A percentile compares a stretch with the other conserved stretches of the same genome.
Conservation (phyloP, 2,888 invertebrate genomes). For the Endotricha flammealis region DNA sequence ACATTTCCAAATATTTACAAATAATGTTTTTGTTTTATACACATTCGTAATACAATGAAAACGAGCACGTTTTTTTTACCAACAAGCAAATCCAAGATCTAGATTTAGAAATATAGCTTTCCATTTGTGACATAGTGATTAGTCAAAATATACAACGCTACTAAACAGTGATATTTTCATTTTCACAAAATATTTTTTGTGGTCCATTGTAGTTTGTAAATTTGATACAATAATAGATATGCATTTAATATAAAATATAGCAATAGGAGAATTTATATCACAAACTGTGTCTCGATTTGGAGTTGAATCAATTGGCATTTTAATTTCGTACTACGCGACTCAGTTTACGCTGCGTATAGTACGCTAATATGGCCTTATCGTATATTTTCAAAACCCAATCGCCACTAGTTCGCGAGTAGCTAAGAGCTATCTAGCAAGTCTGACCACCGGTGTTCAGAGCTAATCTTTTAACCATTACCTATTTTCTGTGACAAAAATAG, state of each 20-base stretch:
- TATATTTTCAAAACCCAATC: constrained; percentile 6
- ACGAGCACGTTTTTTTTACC: neutral
- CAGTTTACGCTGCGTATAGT: too few relatives aligned
- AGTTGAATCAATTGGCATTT: neutral
- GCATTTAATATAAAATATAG: constrained; percentile 30
- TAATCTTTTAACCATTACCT: constrained; percentile 44
- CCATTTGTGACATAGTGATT: too few relatives aligned
- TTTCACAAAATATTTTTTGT: constrained; percentile 30
- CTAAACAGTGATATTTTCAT: constrained; percentile 26
- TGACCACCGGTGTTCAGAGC: constrained; percentile 69
- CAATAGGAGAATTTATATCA: constrained; percentile 11
- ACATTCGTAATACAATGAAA: neutral
- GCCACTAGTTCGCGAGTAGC: constrained; percentile 12
- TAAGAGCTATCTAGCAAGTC: constrained; percentile 32
- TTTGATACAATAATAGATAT: constrained; percentile 24
- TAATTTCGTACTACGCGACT: too few relatives aligned
- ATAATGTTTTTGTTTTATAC: neutral
- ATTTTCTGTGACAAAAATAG: constrained; percentile 73
- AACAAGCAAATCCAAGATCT: too few relatives aligned
- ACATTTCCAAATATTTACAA: neutral
- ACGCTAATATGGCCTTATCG: too few relatives aligned
- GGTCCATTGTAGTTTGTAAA: constrained; percentile 29
- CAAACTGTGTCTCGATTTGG: neutral
- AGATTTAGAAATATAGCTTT: neutral
- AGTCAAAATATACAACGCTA: constrained; percentile 21